Evolutionary conservation across 2,797 vertebrate genomes (phyloP).

Genomic region (Benthosema pterotum): DNA sequence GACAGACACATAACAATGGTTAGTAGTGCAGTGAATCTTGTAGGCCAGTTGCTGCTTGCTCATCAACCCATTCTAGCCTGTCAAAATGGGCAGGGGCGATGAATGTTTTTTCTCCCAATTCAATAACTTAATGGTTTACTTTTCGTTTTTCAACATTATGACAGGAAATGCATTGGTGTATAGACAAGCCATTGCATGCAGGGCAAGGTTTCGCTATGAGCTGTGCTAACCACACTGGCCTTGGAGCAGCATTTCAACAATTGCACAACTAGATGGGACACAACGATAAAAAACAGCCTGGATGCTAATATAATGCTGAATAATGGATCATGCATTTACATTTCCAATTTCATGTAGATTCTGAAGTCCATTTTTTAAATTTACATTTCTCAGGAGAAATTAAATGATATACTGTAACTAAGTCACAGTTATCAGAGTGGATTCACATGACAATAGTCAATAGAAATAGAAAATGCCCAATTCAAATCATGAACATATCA

Average conservation of each 20-base stretch:
- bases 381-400: slow-evolving; percentile 24
- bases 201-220: slow-evolving; percentile 41
- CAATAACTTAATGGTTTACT: too few species aligned
- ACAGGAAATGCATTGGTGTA: slow-evolving; percentile 46
- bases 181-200: neutral
- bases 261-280: slow-evolving; percentile 67
- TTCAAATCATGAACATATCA: neutral
- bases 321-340: slow-evolving; percentile 7
- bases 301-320: neutral
- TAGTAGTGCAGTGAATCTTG: too few species aligned
- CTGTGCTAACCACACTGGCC: neutral
- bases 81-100: too few species aligned
- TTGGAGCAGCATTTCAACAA: neutral
- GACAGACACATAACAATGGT: too few species aligned
- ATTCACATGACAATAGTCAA: neutral
- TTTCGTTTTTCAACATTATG: slow-evolving; percentile 4
- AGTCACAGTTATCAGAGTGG: slow-evolving; percentile 26
- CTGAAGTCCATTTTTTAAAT: slow-evolving; percentile 18
- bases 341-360: slow-evolving; percentile 16
- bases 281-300: slow-evolving; percentile 22
- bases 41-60: too few species aligned
- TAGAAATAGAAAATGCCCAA: slow-evolving; percentile 1
- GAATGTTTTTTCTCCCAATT: too few species aligned
- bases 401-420: slow-evolving; percentile 21
- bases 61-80: too few species aligned